A percentile compares a stretch with the other conserved stretches of the same genome.
Conservation (phyloP, 2,113 vertebrate species). For the Hirundichthys speculiger region DNA sequence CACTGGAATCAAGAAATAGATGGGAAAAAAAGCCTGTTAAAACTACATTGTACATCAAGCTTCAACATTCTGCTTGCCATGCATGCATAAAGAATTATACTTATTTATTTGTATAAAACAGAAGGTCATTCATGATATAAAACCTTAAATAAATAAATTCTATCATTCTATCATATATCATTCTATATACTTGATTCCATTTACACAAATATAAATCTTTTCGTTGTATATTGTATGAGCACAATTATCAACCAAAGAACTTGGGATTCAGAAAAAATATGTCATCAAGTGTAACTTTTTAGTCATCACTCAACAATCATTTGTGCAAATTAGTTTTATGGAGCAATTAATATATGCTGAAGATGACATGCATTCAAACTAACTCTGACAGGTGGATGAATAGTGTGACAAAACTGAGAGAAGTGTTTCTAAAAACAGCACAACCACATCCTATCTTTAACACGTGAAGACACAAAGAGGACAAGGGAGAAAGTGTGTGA, state of each 20-base stretch:
- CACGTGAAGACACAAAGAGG: slow-evolving; percentile 9
- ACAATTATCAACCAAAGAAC: neutral
- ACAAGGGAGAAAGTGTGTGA: slow-evolving; percentile 11
- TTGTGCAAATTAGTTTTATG: slow-evolving; percentile 19
- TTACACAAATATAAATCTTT: neutral
- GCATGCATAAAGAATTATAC: neutral
- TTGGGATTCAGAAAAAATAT: slow-evolving; percentile 5
- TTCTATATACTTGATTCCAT: neutral
- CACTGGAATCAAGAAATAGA: too few species aligned
- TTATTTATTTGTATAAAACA: neutral
- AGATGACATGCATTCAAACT: slow-evolving; percentile 16
- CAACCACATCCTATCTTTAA: slow-evolving; percentile 4
- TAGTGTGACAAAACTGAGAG: slow-evolving; percentile 16
- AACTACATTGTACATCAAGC: too few species aligned
- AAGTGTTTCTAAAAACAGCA: slow-evolving; percentile 13
- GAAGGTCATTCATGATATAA: neutral
- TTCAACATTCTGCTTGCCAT: too few species aligned
- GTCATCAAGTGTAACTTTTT: slow-evolving; percentile 6
- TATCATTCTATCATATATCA: neutral
- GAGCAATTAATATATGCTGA: slow-evolving; percentile 21
- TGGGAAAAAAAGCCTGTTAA: too few species aligned
- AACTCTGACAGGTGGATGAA: slow-evolving; percentile 14
- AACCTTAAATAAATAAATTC: too few species aligned
- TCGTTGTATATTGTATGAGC: too few species aligned
- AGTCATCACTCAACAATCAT: slow-evolving; percentile 19